A percentile compares a stretch with the other conserved stretches of the same genome.
These are phyloP conservation scores for Seira musarum DNA, from an alignment of 2,888 invertebrate species.

Conservation along the genomic window DNA sequence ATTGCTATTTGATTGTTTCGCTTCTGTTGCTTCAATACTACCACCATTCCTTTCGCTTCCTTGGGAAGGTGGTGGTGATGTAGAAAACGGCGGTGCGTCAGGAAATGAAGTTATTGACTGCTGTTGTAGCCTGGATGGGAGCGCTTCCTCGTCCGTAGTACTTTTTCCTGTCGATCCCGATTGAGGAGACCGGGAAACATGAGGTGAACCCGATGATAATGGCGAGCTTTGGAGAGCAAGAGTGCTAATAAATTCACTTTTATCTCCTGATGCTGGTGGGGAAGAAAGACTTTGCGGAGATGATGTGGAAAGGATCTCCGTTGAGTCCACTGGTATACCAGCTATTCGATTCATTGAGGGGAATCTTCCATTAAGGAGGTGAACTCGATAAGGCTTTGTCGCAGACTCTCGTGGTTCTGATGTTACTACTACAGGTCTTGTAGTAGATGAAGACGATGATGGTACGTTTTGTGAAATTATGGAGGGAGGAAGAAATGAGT, in stretches of 20 bases:
- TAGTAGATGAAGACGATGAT: constrained; percentile 30
- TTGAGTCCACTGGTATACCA: constrained; percentile 28
- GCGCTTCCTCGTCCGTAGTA: constrained; percentile 9
- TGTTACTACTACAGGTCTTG: not conserved
- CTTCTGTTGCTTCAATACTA: constrained; percentile 25
- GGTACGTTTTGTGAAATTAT: constrained; percentile 25
- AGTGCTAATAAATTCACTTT: constrained; percentile 38
- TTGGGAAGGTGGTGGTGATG: constrained; percentile 15
- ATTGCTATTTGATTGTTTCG: constrained; percentile 63
- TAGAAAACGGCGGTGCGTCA: constrained; percentile 32
- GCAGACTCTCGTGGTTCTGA: constrained; percentile 30
- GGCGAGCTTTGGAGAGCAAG: constrained; percentile 30
- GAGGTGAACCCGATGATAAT: constrained; percentile 28
- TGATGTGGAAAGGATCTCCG: constrained; percentile 25
- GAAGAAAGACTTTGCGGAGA: constrained; percentile 4
- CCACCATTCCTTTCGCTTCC: not conserved
- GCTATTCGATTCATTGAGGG: constrained; percentile 18
- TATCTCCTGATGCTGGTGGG: constrained; percentile 25
- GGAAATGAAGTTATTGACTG: constrained; percentile 50
- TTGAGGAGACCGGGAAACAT: constrained; percentile 10
- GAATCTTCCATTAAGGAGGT: constrained; percentile 39
- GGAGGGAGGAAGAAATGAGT: constrained; percentile 47
- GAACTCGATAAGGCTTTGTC: constrained; percentile 46
- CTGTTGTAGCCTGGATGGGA: not conserved
- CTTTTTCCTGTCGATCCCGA: constrained; percentile 25